Evolutionary conservation across 2,888 invertebrate genomes (phyloP).

Genomic region (Drosophila mercatorum): DNA sequence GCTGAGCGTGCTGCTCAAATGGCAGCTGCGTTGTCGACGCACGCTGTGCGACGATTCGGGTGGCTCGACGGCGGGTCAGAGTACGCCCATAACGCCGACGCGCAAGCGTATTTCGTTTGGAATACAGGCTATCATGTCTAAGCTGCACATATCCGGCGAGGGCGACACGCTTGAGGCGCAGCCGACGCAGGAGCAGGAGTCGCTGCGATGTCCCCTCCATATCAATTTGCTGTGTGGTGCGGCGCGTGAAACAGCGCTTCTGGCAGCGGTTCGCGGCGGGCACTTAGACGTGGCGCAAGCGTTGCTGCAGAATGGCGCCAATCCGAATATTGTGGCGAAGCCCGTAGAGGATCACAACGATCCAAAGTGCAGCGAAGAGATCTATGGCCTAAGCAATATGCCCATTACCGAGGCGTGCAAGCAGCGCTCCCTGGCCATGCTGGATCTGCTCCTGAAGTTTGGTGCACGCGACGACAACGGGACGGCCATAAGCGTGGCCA

Average conservation of each 20-base stretch:
- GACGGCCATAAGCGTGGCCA: slow-evolving; percentile 91
- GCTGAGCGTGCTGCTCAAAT: slow-evolving; percentile 90
- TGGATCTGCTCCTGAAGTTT: slow-evolving; percentile 83
- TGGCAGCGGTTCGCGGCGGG: slow-evolving; percentile 91
- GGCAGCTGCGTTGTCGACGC: slow-evolving; percentile 87
- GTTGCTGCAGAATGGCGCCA: slow-evolving; percentile 91
- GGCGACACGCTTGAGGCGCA: slow-evolving; percentile 84
- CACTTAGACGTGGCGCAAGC: slow-evolving; percentile 89
- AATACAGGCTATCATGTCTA: slow-evolving; percentile 94
- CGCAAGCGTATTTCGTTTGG: slow-evolving; percentile 93
- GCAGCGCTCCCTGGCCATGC: slow-evolving; percentile 83
- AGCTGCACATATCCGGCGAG: slow-evolving; percentile 88
- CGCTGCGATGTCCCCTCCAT: slow-evolving; percentile 88
- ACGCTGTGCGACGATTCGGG: slow-evolving; percentile 62
- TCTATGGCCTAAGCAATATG: slow-evolving; percentile 84
- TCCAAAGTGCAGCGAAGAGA: slow-evolving; percentile 84
- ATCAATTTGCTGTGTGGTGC: slow-evolving; percentile 91
- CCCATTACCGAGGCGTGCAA: slow-evolving; percentile 84
- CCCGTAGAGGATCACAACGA: slow-evolving; percentile 84
- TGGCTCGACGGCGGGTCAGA: slow-evolving; percentile 63
- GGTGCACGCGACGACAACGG: slow-evolving; percentile 96
- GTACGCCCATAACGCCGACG: slow-evolving; percentile 85
- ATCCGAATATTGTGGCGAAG: slow-evolving; percentile 89
- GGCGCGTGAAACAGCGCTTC: slow-evolving; percentile 92
- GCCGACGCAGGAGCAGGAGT: slow-evolving; percentile 63